Evolutionary conservation across 2,888 invertebrate genomes (phyloP).

Genomic region (Ernsta delagoae): DNA sequence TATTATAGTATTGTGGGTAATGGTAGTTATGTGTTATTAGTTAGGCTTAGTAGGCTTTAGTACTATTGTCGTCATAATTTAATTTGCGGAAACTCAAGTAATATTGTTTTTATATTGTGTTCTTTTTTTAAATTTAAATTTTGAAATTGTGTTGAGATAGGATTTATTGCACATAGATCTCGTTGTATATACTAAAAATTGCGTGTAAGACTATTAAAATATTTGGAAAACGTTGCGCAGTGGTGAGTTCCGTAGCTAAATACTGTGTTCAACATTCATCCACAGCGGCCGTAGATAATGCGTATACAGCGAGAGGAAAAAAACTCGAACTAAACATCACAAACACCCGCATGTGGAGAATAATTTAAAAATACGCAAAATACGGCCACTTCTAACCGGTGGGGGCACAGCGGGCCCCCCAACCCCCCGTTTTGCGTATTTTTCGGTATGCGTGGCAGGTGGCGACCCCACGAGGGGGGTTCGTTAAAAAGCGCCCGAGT

Average conservation of each 20-base stretch:
- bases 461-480: slow-evolving; percentile 71
- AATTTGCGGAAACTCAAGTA: neutral
- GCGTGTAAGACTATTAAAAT: slow-evolving; percentile 22
- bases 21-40: neutral
- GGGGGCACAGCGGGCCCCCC: slow-evolving; percentile 58
- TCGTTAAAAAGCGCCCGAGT: slow-evolving; percentile 84
- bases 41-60: neutral
- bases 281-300: slow-evolving; percentile 21
- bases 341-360: slow-evolving; percentile 39
- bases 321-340: too few relatives aligned
- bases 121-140: neutral
- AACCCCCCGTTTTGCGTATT: slow-evolving; percentile 76
- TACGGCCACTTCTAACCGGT: slow-evolving; percentile 82
- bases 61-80: neutral
- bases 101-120: neutral
- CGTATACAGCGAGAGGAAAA: slow-evolving; percentile 35
- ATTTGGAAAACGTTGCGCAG: slow-evolving; percentile 18
- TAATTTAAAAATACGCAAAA: slow-evolving; percentile 85
- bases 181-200: slow-evolving; percentile 2
- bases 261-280: slow-evolving; percentile 24
- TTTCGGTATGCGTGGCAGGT: slow-evolving; percentile 84
- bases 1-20: neutral
- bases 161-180: neutral
- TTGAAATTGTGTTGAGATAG: neutral
- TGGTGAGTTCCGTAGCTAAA: slow-evolving; percentile 14